Conservation (phyloP, 2,113 vertebrate species). For the Gnathonemus echidnorhynchus region DNA sequence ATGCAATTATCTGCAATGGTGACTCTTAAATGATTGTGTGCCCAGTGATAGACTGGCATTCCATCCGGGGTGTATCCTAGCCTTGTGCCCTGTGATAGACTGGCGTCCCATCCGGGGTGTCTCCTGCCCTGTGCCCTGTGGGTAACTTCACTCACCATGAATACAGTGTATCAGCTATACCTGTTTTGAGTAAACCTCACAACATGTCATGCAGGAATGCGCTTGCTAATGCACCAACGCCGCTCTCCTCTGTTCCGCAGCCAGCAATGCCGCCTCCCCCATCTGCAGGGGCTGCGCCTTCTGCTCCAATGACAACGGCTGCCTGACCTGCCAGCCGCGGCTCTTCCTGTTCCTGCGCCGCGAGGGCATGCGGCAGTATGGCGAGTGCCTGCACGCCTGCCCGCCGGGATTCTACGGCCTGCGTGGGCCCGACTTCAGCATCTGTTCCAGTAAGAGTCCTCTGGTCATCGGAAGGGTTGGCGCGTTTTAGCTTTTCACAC, state of each 20-base stretch:
- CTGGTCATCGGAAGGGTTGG: no score
- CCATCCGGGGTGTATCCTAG: no score
- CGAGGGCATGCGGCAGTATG: conserved; percentile 93
- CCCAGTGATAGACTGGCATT: not conserved
- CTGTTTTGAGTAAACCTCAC: not conserved
- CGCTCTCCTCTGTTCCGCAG: conserved; percentile 65
- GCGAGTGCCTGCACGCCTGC: conserved; percentile 92
- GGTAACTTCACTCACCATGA: not conserved
- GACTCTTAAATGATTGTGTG: not conserved
- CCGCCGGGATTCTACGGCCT: conserved; percentile 88
- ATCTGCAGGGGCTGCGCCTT: conserved; percentile 94
- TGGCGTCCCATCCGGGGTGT: not conserved
- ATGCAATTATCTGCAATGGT: not conserved
- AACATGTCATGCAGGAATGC: not conserved
- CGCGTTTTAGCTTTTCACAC: not conserved
- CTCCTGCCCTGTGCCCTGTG: not conserved
- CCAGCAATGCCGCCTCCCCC: conserved; percentile 88
- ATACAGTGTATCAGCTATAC: not conserved
- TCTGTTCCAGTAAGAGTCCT: conserved; percentile 83
- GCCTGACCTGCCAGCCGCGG: conserved; percentile 93
- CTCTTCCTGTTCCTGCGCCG: conserved; percentile 92
- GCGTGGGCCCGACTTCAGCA: conserved; percentile 92
- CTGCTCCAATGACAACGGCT: conserved; percentile 96
- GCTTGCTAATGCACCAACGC: not conserved
- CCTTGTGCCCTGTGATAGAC: not conserved